These are phyloP conservation scores for Avahi laniger DNA, from an alignment of 2,797 vertebrate species.

Conservation along the genomic window DNA sequence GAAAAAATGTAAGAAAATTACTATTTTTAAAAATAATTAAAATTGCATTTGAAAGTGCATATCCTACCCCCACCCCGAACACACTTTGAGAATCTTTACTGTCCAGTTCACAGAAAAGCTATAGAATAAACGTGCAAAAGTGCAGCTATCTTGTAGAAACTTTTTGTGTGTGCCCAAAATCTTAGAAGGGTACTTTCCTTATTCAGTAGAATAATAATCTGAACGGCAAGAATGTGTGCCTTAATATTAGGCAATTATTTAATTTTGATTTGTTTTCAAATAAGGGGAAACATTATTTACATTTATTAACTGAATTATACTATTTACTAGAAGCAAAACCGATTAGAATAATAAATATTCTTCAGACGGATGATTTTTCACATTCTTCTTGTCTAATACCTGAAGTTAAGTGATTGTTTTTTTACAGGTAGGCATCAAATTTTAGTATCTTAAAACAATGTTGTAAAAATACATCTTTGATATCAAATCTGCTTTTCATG, in stretches of 20 bases:
- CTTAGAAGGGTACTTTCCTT: neutral
- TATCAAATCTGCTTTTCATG: neutral
- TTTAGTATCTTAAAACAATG: neutral
- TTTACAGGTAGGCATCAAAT: neutral
- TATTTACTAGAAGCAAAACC: conserved; percentile 1
- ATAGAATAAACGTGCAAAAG: neutral
- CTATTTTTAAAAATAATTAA: neutral
- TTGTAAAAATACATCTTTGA: neutral
- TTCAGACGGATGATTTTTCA: neutral
- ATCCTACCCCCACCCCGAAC: neutral
- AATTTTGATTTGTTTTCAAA: neutral
- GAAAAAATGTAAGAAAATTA: neutral
- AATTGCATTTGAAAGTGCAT: neutral
- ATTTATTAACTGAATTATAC: neutral
- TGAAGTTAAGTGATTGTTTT: neutral
- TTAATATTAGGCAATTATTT: neutral
- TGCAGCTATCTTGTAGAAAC: neutral
- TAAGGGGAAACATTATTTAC: neutral
- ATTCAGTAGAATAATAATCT: conserved; percentile 16
- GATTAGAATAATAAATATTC: neutral
- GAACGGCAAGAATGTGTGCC: conserved; percentile 82
- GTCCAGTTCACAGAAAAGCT: neutral
- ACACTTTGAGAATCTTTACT: neutral
- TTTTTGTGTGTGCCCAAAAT: neutral
- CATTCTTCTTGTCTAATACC: neutral